Evolutionary conservation across 1,140 invertebrate species (phyloP), one percentile per base, ranked within the genome.

Genomic region (Drosophila ficusphila): DNA sequence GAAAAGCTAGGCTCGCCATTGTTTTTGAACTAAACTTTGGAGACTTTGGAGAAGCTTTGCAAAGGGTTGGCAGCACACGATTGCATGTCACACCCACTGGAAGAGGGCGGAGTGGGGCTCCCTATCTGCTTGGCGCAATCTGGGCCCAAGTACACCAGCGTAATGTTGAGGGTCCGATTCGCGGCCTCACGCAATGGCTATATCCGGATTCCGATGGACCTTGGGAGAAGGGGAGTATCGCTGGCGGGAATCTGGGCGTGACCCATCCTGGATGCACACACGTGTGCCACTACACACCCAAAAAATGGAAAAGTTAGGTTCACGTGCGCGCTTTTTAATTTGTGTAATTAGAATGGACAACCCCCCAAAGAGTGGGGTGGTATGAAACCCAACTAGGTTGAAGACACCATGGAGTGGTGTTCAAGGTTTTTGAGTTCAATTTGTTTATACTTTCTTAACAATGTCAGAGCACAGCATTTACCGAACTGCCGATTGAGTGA

Each of bases 331-430:
- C 48, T 65, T 83, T 83, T 65, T 58, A 83, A 83, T 83, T 83
- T 83, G 65, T 85, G 36, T 83, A 83, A 83, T 83, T 83, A 82
- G 68, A 69, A n/a, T n/a, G n/a, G n/a, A n/a, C n/a, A n/a, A n/a
- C n/a, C n/a, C n/a, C n/a, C n/a, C n/a, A n/a, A n/a, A n/a, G n/a
- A n/a, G n/a, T n/a, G n/a, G n/a, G n/a, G n/a, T n/a, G n/a, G n/a
- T n/a, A n/a, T n/a, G n/a, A n/a, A n/a, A n/a, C n/a, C n/a, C n/a
- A n/a, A n/a, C n/a, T n/a, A n/a, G n/a, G n/a, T n/a, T n/a, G n/a
- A n/a, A n/a, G n/a, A n/a, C n/a, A n/a, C n/a, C n/a, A n/a, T n/a
- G n/a, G n/a, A n/a, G n/a, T n/a, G n/a, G n/a, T n/a, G n/a, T n/a
- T n/a, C n/a, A n/a, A n/a, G n/a, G n/a, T n/a, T n/a, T n/a, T n/a